Percentiles rank a stretch among this genome's conserved stretches.
These are phyloP conservation scores for Temnopleurus reevesii DNA, from an alignment of 53 echinoderm and acorn worm genomes.

Conservation along the genomic window DNA sequence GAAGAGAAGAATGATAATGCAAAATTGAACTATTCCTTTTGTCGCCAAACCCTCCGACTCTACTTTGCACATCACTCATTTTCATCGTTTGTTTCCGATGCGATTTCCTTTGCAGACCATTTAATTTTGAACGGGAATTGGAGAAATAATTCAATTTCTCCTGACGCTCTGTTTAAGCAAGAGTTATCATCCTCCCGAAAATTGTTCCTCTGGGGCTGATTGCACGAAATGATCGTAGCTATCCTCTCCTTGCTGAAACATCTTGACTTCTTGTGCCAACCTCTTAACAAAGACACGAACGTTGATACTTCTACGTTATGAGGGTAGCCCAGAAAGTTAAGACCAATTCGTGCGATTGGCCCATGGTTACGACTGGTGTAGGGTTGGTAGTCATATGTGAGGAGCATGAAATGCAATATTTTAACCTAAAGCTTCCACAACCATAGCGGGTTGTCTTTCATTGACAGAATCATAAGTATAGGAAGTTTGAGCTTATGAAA, in stretches of 20 bases:
- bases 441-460: neutral
- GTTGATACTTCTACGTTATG: too few species aligned
- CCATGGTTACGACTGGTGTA: too few species aligned
- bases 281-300: too few species aligned
- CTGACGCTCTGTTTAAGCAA: neutral
- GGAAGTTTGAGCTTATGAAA: neutral
- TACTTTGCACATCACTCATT: neutral
- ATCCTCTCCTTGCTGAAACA: too few species aligned
- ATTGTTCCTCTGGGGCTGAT: neutral
- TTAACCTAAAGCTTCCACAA: neutral
- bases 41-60: neutral
- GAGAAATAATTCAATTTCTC: conserved; percentile 27
- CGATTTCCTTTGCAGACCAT: conserved; percentile 23
- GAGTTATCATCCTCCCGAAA: neutral
- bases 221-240: too few species aligned
- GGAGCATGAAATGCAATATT: neutral
- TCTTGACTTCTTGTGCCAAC: too few species aligned
- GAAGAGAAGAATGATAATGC: neutral
- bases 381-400: neutral
- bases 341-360: too few species aligned
- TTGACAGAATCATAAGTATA: neutral
- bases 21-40: neutral
- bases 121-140: conserved; percentile 14
- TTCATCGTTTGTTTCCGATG: neutral
- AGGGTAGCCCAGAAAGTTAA: too few species aligned